A percentile compares a stretch with the other conserved stretches of the same genome.
Evolutionary conservation across 2,113 vertebrate genomes (phyloP).

Genomic region (Acinonyx jubatus): DNA sequence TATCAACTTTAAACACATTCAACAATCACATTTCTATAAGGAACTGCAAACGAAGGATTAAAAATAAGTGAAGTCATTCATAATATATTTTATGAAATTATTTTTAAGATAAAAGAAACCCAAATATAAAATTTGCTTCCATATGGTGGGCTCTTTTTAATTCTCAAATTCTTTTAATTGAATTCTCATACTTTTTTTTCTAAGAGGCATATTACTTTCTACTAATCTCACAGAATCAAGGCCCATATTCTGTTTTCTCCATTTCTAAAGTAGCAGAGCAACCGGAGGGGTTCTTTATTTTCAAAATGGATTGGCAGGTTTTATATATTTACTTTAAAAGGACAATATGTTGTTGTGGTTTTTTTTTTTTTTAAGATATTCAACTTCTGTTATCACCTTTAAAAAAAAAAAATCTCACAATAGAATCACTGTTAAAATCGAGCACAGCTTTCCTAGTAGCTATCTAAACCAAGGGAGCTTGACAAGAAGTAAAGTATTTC

Average conservation of each 20-base stretch:
- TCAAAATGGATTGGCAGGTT: background rate
- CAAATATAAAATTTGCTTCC: conserved; percentile 46
- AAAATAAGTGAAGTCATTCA: conserved; percentile 40
- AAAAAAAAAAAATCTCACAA: conserved; percentile 51
- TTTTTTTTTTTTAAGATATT: background rate
- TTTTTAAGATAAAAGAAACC: conserved; percentile 46
- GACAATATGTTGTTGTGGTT: background rate
- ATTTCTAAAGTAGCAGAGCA: conserved; percentile 26
- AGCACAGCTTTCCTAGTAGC: background rate
- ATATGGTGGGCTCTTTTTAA: background rate
- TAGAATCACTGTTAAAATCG: background rate
- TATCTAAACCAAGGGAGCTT: background rate
- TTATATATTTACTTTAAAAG: conserved; percentile 15
- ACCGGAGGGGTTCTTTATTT: background rate
- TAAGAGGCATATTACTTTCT: background rate
- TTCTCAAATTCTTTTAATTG: conserved; percentile 27
- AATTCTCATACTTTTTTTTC: background rate
- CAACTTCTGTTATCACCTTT: conserved; percentile 36
- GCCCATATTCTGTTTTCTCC: conserved; percentile 28
- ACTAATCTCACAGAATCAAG: background rate
- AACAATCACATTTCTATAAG: background rate
- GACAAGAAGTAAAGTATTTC: background rate
- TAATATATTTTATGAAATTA: conserved; percentile 41
- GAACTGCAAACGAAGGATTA: background rate
- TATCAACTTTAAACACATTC: background rate